These are phyloP conservation scores for human (Homo sapiens) DNA, from an alignment of 2,113 vertebrate genomes.

Conservation along the genomic window DNA sequence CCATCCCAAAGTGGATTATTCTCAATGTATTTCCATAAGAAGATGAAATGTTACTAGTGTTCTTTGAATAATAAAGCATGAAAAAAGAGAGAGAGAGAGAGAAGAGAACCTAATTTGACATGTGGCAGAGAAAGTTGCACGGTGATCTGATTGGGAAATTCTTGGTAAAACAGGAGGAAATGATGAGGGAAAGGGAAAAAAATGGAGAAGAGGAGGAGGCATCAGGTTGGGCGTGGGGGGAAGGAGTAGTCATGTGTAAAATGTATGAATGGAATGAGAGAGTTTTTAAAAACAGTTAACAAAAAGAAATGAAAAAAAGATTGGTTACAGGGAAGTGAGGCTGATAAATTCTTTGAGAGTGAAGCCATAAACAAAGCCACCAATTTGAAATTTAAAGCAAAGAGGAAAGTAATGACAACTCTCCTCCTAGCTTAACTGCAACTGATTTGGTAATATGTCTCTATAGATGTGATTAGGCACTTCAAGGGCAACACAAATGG, in stretches of 20 bases:
- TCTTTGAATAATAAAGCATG: neutral
- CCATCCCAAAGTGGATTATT: neutral
- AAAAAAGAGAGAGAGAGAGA: neutral
- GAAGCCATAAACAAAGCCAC: constrained; percentile 1
- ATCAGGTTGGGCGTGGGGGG: neutral
- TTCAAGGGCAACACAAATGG: constrained; percentile 40
- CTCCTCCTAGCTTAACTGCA: neutral
- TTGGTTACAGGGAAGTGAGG: neutral
- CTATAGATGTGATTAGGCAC: constrained; percentile 45
- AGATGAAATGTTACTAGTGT: neutral
- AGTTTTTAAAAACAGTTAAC: neutral
- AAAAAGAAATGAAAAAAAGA: neutral
- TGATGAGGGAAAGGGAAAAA: neutral
- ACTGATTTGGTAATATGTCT: constrained; percentile 41
- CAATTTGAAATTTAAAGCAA: constrained; percentile 53
- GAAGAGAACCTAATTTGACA: neutral
- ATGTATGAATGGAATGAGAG: neutral
- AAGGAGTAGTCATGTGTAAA: neutral
- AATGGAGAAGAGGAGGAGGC: neutral
- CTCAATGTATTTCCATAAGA: constrained; percentile 1
- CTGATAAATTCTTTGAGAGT: neutral
- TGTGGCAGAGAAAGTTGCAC: neutral
- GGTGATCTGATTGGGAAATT: neutral
- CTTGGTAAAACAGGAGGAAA: neutral
- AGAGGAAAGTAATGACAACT: neutral